Conservation (phyloP, 2,113 vertebrate genomes). For the Suncus etruscus region DNA sequence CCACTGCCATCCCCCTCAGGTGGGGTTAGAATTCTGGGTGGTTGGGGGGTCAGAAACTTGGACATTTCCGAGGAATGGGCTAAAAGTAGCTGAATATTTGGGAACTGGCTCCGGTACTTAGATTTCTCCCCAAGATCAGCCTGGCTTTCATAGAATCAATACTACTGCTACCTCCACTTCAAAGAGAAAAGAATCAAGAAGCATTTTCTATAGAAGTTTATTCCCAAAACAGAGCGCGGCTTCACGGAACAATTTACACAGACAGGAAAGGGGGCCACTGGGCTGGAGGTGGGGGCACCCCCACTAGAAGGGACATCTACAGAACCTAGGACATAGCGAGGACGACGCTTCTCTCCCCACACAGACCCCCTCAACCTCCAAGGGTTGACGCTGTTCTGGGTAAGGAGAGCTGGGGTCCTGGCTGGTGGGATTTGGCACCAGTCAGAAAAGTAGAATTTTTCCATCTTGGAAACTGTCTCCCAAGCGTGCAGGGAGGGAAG, state of each 20-base stretch:
- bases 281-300: constrained; percentile 33
- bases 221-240: constrained; percentile 89
- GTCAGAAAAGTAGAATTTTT: constrained; percentile 59
- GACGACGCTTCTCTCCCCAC: constrained; percentile 13
- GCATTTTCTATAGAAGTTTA: constrained; percentile 89
- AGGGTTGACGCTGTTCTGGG: constrained; percentile 30
- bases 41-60: not conserved
- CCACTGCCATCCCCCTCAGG: no score
- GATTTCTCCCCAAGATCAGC: constrained; percentile 60
- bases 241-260: constrained; percentile 89
- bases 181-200: constrained; percentile 50
- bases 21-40: constrained; percentile 19
- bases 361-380: constrained; percentile 36
- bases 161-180: not conserved
- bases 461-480: constrained; percentile 72
- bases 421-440: constrained; percentile 76
- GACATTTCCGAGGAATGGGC: constrained; percentile 53
- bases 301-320: constrained; percentile 56
- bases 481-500: not conserved
- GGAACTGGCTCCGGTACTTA: not conserved
- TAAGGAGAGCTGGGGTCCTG: constrained; percentile 56
- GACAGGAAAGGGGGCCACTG: constrained; percentile 70
- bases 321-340: constrained; percentile 71
- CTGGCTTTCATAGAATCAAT: not conserved
- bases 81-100: constrained; percentile 71